Conservation (phyloP, 2,113 vertebrate species). For the Leiothrix lutea region DNA sequence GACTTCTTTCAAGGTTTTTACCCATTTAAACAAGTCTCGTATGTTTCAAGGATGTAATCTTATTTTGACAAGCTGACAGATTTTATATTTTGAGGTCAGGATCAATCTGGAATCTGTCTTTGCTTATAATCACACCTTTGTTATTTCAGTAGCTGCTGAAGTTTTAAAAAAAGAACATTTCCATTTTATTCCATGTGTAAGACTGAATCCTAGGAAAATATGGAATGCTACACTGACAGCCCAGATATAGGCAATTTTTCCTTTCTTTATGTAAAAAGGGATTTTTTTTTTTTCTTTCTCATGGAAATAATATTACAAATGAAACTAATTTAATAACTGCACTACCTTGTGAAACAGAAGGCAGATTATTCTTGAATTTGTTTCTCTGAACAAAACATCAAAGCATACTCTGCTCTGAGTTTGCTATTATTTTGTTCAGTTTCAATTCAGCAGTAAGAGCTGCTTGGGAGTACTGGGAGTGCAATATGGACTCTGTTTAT, state of each 20-base stretch:
- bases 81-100: neutral
- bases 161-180: neutral
- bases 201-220: neutral
- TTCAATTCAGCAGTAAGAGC: neutral
- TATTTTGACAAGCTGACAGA: neutral
- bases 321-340: neutral
- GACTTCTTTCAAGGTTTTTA: neutral
- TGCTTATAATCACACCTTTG: neutral
- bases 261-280: neutral
- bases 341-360: neutral
- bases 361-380: neutral
- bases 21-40: neutral
- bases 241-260: neutral
- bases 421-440: neutral
- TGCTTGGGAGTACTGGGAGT: neutral
- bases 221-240: neutral
- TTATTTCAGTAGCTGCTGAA: neutral
- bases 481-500: neutral
- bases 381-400: neutral
- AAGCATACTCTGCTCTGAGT: neutral
- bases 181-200: neutral
- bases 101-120: neutral
- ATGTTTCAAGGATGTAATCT: neutral
- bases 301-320: neutral
- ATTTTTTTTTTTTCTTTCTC: neutral